Conservation (phyloP, 2,113 vertebrate species). For the Scomber colias region DNA sequence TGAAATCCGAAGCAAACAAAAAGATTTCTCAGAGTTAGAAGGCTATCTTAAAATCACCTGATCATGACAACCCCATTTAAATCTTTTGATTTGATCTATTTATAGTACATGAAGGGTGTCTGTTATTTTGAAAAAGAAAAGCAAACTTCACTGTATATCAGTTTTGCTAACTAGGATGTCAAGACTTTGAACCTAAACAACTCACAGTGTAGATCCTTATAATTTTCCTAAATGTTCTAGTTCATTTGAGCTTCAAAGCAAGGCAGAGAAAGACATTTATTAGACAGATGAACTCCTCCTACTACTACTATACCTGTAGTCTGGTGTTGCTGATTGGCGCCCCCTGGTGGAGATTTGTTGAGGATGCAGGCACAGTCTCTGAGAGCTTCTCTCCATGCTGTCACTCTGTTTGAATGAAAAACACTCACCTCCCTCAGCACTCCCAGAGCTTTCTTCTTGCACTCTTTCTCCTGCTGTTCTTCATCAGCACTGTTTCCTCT, state of each 20-base stretch:
- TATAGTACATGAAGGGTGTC: no score
- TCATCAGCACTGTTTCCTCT: not conserved
- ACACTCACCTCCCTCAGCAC: slow-evolving; percentile 62
- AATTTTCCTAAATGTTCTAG: no score
- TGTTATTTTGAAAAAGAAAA: no score
- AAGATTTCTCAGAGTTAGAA: no score
- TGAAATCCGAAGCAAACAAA: no score
- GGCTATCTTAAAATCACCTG: no score
- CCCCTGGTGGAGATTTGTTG: slow-evolving; percentile 29
- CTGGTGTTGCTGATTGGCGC: not conserved
- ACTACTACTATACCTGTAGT: slow-evolving; percentile 6
- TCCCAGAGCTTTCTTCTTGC: slow-evolving; percentile 34
- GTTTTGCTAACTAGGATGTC: no score
- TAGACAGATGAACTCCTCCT: not conserved
- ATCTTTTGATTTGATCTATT: no score
- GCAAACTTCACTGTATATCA: no score
- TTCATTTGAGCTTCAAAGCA: not conserved
- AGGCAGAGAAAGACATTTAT: not conserved
- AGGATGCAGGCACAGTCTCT: not conserved
- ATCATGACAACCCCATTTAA: no score
- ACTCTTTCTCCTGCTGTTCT: slow-evolving; percentile 23
- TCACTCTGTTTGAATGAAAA: slow-evolving; percentile 54
- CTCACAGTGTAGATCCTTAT: no score
- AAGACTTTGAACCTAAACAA: no score
- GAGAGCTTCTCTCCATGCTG: slow-evolving; percentile 55